Base-by-base conservation (phyloP, 2,113 vertebrate species). In the Halcyon malimbica region DNA sequence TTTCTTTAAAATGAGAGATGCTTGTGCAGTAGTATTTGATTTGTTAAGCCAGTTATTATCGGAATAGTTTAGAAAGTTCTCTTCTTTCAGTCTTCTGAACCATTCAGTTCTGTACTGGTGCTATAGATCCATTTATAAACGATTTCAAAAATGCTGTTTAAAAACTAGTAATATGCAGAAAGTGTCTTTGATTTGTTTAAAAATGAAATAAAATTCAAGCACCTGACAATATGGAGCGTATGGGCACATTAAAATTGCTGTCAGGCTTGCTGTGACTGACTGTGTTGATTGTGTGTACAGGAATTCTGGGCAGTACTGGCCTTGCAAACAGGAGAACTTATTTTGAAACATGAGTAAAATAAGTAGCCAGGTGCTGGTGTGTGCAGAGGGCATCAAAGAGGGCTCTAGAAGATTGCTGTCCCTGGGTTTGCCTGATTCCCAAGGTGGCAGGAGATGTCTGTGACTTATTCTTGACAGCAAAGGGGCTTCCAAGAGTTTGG, bases 221-320 rank as follows among this genome's bases (percentile, higher is more conserved):
- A 2, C 35, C 65, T 50, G 28, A 17, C 19, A 15, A 3, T 21
- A 1, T 4, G 41, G 54, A 37, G 12, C 23, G 4, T 33, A 25
- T 9, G 64, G 28, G 42, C 16, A 4, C 3, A 4, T 5, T 33
- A 1, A 39, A 56, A 35, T 8, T n/a, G 9, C 26, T 76, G 20
- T 17, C 37, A 48, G 2, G 25, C 56, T 21, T n/a, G 37, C 76
- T 35, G 3, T 11, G n/a, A 1, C 16, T 54, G 68, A 1, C 37
- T 4, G 1, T 8, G 28, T 0, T 25, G 70, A 9, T 26, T 41
- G 64, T 26, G 11, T 1, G 20, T 10, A 3, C 31, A 21, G 67
- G 17, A 37, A 1, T 3, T 16, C 0, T 11, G 87, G 57, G 53
- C 16, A 14, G 13, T 16, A 10, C 78, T 28, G 5, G 11, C 54